Base-by-base conservation (phyloP, 2,797 vertebrate genomes). In the Gymnopithys bicolor region DNA sequence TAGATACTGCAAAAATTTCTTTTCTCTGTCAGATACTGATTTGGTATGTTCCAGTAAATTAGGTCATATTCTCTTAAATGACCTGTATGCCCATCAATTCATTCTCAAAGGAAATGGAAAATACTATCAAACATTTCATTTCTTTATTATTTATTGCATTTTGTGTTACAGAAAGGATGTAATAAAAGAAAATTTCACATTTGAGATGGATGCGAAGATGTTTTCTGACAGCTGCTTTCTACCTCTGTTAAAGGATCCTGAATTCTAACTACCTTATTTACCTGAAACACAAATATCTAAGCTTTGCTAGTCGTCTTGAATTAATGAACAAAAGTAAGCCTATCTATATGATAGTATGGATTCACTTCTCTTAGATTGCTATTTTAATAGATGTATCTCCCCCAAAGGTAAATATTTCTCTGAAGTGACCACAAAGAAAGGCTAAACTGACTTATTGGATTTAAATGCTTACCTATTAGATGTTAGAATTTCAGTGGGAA, bases 101-200 rank as follows among this genome's bases (percentile, higher is more conserved):
- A 56, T 93, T 93, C 75, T 86, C 64, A 33, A 81, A 81, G 69
- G 53, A 93, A 90, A 84, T 81, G 45, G 58, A 93, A 93, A 93
- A 77, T 90, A 32, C 37, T 70, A 84, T 70, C 73, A 80, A 77
- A 52, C 86, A 81, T 48, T 86, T 88, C 88, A 93, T 90, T 88
- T 93, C 53, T 90, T 45, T 30, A 58, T 59, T 33, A 86, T 91
- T 80, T 85, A 70, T 88, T 92, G 30, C 16, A 59, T 74, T 88
- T 88, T 5, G 1, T 55, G 56, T 51, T 90, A 59, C 43, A 35
- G 41, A 73, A 90, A 76, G 66, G 8, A n/a, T 77, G 24, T 28
- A 66, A 88, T 85, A 94, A 85, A 93, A 91, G 51, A 69, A 93
- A 91, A 56, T 39, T 88, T 43, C 1, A 1, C 32, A 66, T 85